Evolutionary conservation across 2,888 invertebrate genomes (phyloP).

Genomic region (Cyrtodaria siliqua): DNA sequence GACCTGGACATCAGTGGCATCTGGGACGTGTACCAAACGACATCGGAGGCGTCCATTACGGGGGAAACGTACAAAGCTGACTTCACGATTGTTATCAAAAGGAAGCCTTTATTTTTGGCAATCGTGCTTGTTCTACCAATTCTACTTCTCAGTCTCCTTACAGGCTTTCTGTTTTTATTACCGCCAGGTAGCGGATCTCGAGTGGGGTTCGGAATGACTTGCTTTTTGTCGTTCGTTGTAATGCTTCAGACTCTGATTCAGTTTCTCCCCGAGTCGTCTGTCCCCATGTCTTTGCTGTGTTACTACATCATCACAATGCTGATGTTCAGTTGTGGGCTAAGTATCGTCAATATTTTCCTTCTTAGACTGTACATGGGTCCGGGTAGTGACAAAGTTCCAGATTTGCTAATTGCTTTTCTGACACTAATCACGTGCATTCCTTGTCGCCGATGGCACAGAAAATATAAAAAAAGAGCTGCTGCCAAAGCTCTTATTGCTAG

Average conservation of each 20-base stretch:
- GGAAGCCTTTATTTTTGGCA: constrained; percentile 47
- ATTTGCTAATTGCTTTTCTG: constrained; percentile 34
- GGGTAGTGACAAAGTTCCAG: constrained; percentile 29
- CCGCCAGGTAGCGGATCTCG: constrained; percentile 54
- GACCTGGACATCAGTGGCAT: constrained; percentile 40
- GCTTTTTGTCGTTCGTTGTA: constrained; percentile 58
- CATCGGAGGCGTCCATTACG: constrained; percentile 5
- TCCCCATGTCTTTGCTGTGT: constrained; percentile 58
- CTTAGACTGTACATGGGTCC: constrained; percentile 43
- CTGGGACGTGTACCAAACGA: constrained; percentile 42
- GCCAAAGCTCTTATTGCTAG: too few species aligned
- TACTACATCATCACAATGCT: constrained; percentile 61
- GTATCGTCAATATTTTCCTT: constrained; percentile 45
- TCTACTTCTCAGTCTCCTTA: constrained; percentile 45
- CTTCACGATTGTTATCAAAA: constrained; percentile 45
- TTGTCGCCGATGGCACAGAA: constrained; percentile 4
- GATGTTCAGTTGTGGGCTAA: constrained; percentile 32
- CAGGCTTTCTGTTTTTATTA: constrained; percentile 56
- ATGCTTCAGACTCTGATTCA: constrained; percentile 58
- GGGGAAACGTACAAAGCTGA: constrained; percentile 28
- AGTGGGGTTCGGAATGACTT: constrained; percentile 58
- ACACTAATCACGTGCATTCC: constrained; percentile 44
- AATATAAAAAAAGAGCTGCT: too few species aligned
- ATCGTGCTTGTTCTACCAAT: constrained; percentile 59
- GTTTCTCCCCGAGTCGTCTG: constrained; percentile 52